Base-by-base conservation (phyloP, 2,113 vertebrate genomes). In the Misgurnus anguillicaudatus region DNA sequence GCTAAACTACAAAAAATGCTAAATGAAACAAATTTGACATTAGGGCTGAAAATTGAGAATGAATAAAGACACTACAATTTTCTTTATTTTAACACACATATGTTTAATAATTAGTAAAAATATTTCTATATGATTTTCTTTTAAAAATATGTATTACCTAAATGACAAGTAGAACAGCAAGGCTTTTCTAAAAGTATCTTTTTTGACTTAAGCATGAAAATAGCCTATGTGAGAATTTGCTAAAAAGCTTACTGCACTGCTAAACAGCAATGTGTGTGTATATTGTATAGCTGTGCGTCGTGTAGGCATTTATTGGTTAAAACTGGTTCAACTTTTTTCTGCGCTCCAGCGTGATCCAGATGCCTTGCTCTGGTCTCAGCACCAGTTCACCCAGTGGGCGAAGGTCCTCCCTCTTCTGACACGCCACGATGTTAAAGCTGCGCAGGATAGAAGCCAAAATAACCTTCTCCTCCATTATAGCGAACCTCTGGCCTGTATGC, bases 401-500 rank as follows among this genome's bases (percentile, higher is more conserved):
- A 17, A 98, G 91, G 0, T 98, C 94, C 24, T 97, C 95, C 3
- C 81, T 90, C 19, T 86, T 91, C 83, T 99, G 96, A 82, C 78
- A 91, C 0, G 93, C 93, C 68, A 95, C 94, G 0, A 99, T 82
- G 72, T 88, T 93, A 76, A 97, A 98, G 41, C 82, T 87, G 0
- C 94, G 93, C 75, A 99, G 88, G 71, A 98, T 85, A 60, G 90
- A 88, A 0, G 94, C 91, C 76, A 99, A 75, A 62, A 99, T 16
- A 65, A 93, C 86, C 80, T 99, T 99, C 86, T 99, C 97, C 84
- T 99, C 98, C 90, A 98, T 94, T 7, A 94, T 67, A 9, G 98
- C 98, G 83, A 98, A 99, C 11, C 91, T 95, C 73, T 99, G 96
- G 83, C 98, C 98, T 99, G 47, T 36, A 83, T 64, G 78, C 42